Evolutionary conservation across 2,888 invertebrate genomes (phyloP), one percentile per base, ranked within the genome.

Genomic region (Pteria penguin): DNA sequence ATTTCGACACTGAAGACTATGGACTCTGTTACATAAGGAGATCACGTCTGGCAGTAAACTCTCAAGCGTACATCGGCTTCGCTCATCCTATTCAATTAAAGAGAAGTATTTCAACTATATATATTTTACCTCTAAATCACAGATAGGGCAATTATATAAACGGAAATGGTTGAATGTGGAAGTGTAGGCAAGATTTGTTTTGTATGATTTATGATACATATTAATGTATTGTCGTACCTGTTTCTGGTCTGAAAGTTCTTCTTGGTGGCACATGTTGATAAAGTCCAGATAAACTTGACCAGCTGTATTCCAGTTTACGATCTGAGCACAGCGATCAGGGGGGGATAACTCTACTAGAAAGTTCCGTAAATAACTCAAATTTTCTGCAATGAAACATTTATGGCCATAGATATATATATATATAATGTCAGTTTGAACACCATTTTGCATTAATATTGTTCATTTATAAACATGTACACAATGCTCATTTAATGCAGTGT

Each of bases 251-350:
- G 91, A 82, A 65, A 86, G 82, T 27, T 90, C 83, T n/a, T 91
- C 82, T n/a, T 81, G 79, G 36, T 88, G 78, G 74, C 87, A 86
- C 1, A 96, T 94, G 36, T 94, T 94, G 83, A 96, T 93, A 85
- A 95, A 97, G 85, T 95, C 95, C 86, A 95, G 93, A 55, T 95
- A 93, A 36, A 96, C 94, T 84, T 94, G 94, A 0, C 96, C 96
- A 75, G 95, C 95, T 80, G 93, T 93, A 72, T 93, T 92, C 96
- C 96, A 96, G 81, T 95, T 95, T 83, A 94, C 94, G 54, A 96
- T 94, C 65, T 94, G 93, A 67, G 93, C 93, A 5, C 93, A 91
- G 55, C 91, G 84, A 22, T 88, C 88, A 8, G 87, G 84, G 33
- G 93, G 93, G 80, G 94, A 93, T 88, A 96, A 92, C 79, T 94